Evolutionary conservation across 2,888 invertebrate genomes (phyloP), one percentile per base, ranked within the genome.

Genomic region (Eremobia ochroleuca): DNA sequence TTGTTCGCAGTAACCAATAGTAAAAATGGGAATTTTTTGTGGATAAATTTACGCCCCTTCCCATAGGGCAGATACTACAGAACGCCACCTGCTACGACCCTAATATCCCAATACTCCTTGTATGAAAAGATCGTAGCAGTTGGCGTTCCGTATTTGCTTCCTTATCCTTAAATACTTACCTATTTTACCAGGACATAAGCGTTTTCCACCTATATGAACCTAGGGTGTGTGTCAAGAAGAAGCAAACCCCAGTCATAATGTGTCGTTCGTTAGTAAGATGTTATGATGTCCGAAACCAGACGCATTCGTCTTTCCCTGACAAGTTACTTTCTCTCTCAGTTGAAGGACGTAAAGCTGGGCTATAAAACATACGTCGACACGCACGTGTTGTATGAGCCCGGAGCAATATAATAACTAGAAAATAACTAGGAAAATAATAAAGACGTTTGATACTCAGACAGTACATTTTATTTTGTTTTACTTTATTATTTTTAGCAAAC

Each of bases 311-410:
- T 34, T 4, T 46, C 62, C 9, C 52, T 21, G 58, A 70, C 73
- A 75, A 61, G 74, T 78, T 40, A 85, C 86, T 87, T 85, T 86
- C 86, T 80, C 89, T 76, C 58, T 81, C 76, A 76, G 76, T 84
- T 81, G 80, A 88, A 89, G 89, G 88, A 79, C 83, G 68, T 84
- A 80, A 81, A 74, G 66, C 76, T 72, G 59, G 59, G 15, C 75
- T 59, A 69, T 79, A 37, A 64, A 79, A 52, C 28, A 49, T 37
- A 11, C 68, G 73, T 77, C 43, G 9, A 62, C 18, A 78, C 59
- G 28, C 43, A 65, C 37, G 49, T 31, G 65, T 69, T 40, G 4
- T 59, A 13, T 58, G 28, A 58, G 28, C 28, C 9, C 0, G 2
- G 0, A 21, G 8, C 25, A 34, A n/a, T 0, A n/a, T n/a, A n/a